Evolutionary conservation across 2,888 invertebrate species (phyloP).

Genomic region (Myopa testacea): DNA sequence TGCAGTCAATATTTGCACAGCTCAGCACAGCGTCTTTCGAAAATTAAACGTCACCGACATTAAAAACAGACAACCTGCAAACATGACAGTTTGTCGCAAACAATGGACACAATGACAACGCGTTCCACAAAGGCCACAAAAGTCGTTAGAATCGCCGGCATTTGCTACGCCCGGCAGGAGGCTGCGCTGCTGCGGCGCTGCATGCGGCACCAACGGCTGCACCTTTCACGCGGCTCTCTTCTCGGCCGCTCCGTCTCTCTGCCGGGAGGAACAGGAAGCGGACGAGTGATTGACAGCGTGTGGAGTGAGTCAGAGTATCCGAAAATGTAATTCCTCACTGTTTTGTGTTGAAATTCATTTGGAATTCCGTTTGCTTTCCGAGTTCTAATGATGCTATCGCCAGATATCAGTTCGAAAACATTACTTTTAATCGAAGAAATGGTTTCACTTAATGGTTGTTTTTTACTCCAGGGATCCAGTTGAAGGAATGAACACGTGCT

Average conservation of each 20-base stretch:
- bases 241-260: background rate
- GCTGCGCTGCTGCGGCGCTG: background rate
- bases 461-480: no score
- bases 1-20: constrained; percentile 25
- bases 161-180: constrained; percentile 28
- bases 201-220: background rate
- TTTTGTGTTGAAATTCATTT: no score
- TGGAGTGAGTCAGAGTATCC: no score
- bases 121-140: constrained; percentile 12
- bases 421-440: no score
- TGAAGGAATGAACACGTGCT: no score
- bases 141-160: constrained; percentile 3
- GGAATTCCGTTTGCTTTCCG: no score
- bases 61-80: background rate
- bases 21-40: background rate
- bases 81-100: constrained; percentile 12
- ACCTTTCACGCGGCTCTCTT: background rate
- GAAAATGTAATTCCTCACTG: no score
- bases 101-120: background rate
- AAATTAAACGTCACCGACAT: background rate
- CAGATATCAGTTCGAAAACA: no score
- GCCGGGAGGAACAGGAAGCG: background rate
- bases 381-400: no score
- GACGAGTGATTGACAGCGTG: background rate
- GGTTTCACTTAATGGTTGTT: no score